Evolutionary conservation across 2,113 vertebrate species (phyloP), one percentile per base, ranked within the genome.

Genomic region (Fulmarus glacialis): DNA sequence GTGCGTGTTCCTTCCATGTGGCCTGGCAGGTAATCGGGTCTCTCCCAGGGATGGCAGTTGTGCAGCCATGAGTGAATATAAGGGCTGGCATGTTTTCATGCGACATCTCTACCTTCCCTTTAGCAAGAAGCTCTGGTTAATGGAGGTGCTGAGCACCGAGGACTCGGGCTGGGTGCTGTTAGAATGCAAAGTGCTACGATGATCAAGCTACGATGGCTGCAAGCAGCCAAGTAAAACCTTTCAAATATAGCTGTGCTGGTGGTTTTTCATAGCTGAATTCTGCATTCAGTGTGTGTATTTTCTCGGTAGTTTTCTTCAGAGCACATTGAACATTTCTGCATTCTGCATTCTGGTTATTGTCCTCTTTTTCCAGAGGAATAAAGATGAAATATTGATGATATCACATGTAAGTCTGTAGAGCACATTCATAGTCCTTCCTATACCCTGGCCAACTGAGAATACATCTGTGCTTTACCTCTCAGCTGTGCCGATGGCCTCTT

Each of bases 1-100:
- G 1, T 8, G 34, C 5, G 0, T 18, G 75, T 68, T 93, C 89
- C 87, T 97, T 96, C 95, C 93, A 92, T 92, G 95, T 88, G 90
- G 82, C 88, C 91, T 94, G 96, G 95, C 96, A 95, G 90, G 85
- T 42, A 79, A 68, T 71, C 0, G 2, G 32, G n/a, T 30, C 53
- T 56, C 78, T 94, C 89, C 77, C 56, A 27, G 52, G 60, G 74
- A 2, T 3, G 43, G 64, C 68, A 55, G 24, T 55, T 96, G 92
- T 82, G 87, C 87, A 90, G 71, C 75, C 90, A 93, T 56, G 82
- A n/a, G 90, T 96, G 93, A 97, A 89, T 24, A 50, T 6, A 12
- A 32, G 80, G 62, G 56, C 55, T 95, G 90, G 62, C 74, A 21
- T 14, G 40, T 90, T 88, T 38, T 50, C 48, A 11, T 82, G 64